phyloP scores from a whole-genome alignment of 1,140 invertebrate genomes.

The Drusus annulatus region DNA sequence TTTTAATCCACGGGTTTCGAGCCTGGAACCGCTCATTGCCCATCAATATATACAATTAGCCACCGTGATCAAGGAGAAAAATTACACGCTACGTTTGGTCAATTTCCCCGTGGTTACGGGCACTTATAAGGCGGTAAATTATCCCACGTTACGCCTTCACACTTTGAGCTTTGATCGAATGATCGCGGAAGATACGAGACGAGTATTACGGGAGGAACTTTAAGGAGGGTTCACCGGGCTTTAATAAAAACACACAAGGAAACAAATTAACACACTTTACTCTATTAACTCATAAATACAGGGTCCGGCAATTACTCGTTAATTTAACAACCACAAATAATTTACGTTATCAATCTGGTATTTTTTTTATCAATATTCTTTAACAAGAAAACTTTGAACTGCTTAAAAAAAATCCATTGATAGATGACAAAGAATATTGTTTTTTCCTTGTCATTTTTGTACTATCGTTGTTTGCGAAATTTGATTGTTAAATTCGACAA shows the following conservation, averaged over 20 bases:
- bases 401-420: no score
- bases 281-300: no score
- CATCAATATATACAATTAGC: conserved; percentile 21
- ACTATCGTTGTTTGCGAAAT: no score
- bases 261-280: background rate
- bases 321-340: no score
- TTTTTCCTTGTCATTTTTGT: no score
- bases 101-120: conserved; percentile 25
- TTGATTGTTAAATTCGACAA: no score
- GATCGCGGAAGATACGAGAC: conserved; percentile 31
- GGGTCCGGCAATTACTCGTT: no score
- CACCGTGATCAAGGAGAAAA: background rate
- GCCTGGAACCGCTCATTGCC: background rate
- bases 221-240: conserved; percentile 5
- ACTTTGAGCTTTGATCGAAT: conserved; percentile 35
- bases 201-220: conserved; percentile 17
- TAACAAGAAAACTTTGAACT: no score
- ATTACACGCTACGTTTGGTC: conserved; percentile 43
- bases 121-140: conserved; percentile 49
- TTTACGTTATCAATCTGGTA: no score
- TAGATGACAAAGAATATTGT: no score
- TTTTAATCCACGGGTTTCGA: no score
- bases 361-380: no score
- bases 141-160: conserved; percentile 17
- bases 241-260: conserved; percentile 20